Percentiles rank a stretch among this genome's conserved stretches.
Evolutionary conservation across 2,113 vertebrate species (phyloP).

Genomic region (Embiotoca jacksoni): DNA sequence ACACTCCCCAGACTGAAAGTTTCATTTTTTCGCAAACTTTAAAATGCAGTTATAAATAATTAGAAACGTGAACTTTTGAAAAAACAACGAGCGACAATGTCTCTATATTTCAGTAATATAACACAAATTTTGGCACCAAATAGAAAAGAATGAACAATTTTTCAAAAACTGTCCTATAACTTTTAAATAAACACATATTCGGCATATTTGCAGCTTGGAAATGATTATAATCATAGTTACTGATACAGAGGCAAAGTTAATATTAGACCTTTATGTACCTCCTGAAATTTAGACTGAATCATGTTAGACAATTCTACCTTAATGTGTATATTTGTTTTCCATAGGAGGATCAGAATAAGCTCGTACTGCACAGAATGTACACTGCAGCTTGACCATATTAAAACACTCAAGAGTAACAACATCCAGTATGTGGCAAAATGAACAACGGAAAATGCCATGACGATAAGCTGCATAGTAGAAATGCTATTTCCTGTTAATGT

Average conservation of each 20-base stretch:
- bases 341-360: not conserved
- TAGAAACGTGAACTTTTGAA: not conserved
- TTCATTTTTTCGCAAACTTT: not conserved
- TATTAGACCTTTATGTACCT: not conserved
- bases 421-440: not conserved
- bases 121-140: too few species aligned
- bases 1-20: not conserved
- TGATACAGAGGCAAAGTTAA: conserved; percentile 6
- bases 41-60: not conserved
- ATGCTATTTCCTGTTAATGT: conserved; percentile 49
- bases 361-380: conserved; percentile 9
- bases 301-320: not conserved
- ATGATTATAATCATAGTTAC: conserved; percentile 8
- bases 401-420: not conserved
- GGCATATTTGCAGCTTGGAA: not conserved
- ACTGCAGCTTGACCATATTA: not conserved
- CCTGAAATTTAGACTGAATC: not conserved
- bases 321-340: conserved; percentile 3
- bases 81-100: not conserved
- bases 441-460: conserved; percentile 40
- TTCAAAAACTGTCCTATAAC: too few species aligned
- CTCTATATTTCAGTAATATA: not conserved
- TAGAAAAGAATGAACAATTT: too few species aligned
- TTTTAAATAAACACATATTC: not conserved
- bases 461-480: conserved; percentile 23